Evolutionary conservation across 2,113 vertebrate genomes (phyloP), one percentile per base, ranked within the genome.

Genomic region (Piliocolobus tephrosceles): DNA sequence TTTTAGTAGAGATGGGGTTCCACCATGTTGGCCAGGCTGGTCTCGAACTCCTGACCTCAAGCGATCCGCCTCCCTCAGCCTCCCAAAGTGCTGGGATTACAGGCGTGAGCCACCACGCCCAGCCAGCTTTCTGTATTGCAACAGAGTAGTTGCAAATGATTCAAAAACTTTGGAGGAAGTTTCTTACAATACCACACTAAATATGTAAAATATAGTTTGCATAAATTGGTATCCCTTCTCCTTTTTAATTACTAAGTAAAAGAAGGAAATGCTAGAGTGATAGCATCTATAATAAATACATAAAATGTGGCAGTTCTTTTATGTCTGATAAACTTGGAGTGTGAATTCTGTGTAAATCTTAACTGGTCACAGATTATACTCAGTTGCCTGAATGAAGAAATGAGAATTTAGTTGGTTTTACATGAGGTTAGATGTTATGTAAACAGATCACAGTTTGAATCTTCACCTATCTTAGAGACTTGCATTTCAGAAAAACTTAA

Each of bases 201-300:
- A 90, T 95, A 90, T 8, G 25, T 81, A 95, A 95, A 96, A 38
- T 84, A 52, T 38, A 40, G 32, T 85, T 95, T 91, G 8, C 38
- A 16, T 92, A 85, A 64, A 57, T 94, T 82, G 82, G 50, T 94
- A 7, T 61, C 43, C 30, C 50, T 12, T 72, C 47, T 88, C 50
- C 61, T 76, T 97, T 93, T 92, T 73, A 94, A 92, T 94, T 94
- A 66, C 52, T 73, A 80, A 92, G 66, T 61, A n/a, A 96, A 87
- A 96, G 35, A 80, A 72, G 52, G 70, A 95, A 78, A 66, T 92
- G 55, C 40, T 97, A 52, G 70, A 9, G 4, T 78, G 38, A 70
- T 45, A 25, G 13, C 55, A 35, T 95, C 47, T 95, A 18, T 72
- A 23, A 64, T 91, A 76, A 80, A 83, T 90, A 68, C 4, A 9